phyloP scores from a whole-genome alignment of 2,888 invertebrate species.

The Andrena praecox region DNA sequence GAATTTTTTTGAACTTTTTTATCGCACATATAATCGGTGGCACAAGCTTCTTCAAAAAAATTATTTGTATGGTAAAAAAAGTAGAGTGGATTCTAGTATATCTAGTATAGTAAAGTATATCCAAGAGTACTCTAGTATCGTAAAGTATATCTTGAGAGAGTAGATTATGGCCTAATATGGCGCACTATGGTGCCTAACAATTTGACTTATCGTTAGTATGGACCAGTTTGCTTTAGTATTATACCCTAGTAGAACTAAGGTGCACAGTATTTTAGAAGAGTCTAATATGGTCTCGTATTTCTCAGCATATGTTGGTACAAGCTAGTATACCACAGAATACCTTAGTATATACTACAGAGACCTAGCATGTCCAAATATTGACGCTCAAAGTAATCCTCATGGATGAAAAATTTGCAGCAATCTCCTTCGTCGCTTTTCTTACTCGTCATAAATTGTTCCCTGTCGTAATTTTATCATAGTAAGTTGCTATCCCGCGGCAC shows the following conservation, averaged over 20 bases:
- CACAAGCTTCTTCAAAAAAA: too few relatives aligned
- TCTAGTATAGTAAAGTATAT: not conserved
- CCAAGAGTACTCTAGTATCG: not conserved
- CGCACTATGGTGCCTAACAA: too few relatives aligned
- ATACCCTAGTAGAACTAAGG: too few relatives aligned
- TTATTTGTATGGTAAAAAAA: too few relatives aligned
- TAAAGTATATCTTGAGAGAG: too few relatives aligned
- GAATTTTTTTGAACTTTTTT: too few relatives aligned
- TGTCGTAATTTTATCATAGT: not conserved
- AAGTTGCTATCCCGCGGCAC: not conserved
- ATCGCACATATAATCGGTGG: too few relatives aligned
- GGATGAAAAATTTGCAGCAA: not conserved
- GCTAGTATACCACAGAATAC: too few relatives aligned
- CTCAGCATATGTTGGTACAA: not conserved
- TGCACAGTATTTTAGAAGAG: not conserved
- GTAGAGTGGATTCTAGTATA: not conserved
- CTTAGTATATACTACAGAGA: not conserved
- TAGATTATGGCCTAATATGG: too few relatives aligned
- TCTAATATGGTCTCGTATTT: not conserved
- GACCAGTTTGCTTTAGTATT: too few relatives aligned
- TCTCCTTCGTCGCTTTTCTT: not conserved
- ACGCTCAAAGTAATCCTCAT: not conserved
- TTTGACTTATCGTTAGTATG: too few relatives aligned
- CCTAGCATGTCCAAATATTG: not conserved
- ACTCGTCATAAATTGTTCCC: not conserved